These are phyloP conservation scores for Scaptomyza pallida DNA, from an alignment of 1,140 invertebrate genomes.

Conservation along the genomic window DNA sequence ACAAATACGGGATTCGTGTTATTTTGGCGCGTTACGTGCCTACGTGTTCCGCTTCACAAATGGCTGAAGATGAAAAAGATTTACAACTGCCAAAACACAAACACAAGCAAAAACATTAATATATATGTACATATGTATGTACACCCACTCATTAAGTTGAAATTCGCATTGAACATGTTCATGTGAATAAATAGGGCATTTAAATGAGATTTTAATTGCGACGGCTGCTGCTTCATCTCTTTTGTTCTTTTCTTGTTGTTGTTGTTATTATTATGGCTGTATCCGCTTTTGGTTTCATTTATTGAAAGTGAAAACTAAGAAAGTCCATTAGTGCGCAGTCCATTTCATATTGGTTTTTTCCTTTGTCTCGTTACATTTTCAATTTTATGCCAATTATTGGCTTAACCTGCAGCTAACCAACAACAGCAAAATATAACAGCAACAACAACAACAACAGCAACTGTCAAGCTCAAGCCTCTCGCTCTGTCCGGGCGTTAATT, in stretches of 20 bases:
- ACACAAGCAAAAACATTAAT: constrained; percentile 1
- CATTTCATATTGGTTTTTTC: constrained; percentile 52
- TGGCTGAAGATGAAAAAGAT: constrained; percentile 60
- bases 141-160: constrained; percentile 51
- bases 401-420: constrained; percentile 54
- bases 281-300: constrained; percentile 26
- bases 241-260: constrained; percentile 20
- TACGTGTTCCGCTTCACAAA: constrained; percentile 46
- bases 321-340: constrained; percentile 64
- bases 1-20: constrained; percentile 41
- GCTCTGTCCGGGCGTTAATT: constrained; percentile 29
- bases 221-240: constrained; percentile 47
- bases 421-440: constrained; percentile 1
- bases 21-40: constrained; percentile 61
- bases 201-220: constrained; percentile 75
- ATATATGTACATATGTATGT: too few species aligned
- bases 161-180: constrained; percentile 41
- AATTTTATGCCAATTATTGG: constrained; percentile 64
- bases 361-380: constrained; percentile 59
- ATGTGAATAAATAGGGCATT: constrained; percentile 55
- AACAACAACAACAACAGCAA: constrained; percentile 9
- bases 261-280: constrained; percentile 24
- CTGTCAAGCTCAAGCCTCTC: constrained; percentile 19
- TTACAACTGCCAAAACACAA: constrained; percentile 51
- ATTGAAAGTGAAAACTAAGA: constrained; percentile 40